These are phyloP conservation scores for Neomorphus geoffroyi DNA, from an alignment of 2,797 vertebrate genomes.

Conservation along the genomic window DNA sequence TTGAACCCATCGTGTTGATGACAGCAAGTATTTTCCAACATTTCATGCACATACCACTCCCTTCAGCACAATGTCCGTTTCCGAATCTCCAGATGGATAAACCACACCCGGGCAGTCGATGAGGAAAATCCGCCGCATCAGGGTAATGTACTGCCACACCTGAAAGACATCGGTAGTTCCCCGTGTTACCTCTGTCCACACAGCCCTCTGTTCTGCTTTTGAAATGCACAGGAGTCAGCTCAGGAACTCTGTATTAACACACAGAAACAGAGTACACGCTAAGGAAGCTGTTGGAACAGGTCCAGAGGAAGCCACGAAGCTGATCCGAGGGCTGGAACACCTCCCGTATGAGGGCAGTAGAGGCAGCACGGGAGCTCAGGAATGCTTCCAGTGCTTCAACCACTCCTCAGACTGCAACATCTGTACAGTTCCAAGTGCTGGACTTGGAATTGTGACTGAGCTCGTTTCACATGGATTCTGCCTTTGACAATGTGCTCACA, in stretches of 20 bases:
- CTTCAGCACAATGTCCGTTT: slow-evolving; percentile 95
- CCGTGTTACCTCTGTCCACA: not conserved
- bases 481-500: not conserved
- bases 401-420: not conserved
- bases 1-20: not conserved
- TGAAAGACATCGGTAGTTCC: slow-evolving; percentile 38
- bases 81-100: slow-evolving; percentile 95
- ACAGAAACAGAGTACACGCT: not conserved
- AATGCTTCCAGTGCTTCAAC: not conserved
- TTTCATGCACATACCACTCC: slow-evolving; percentile 88
- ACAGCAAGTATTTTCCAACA: not conserved
- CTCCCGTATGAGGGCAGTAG: no score
- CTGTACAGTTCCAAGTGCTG: not conserved
- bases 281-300: no score
- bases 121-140: slow-evolving; percentile 96
- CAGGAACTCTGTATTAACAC: not conserved
- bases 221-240: not conserved
- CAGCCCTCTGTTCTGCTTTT: not conserved
- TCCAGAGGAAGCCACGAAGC: no score
- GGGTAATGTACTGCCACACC: slow-evolving; percentile 99
- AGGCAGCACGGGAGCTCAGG: not conserved
- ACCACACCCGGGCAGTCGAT: slow-evolving; percentile 98
- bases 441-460: not conserved
- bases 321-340: no score
- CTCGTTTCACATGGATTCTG: not conserved